These are phyloP conservation scores for Drosophila imparisetae DNA, from an alignment of 2,888 invertebrate species.

Conservation along the genomic window DNA sequence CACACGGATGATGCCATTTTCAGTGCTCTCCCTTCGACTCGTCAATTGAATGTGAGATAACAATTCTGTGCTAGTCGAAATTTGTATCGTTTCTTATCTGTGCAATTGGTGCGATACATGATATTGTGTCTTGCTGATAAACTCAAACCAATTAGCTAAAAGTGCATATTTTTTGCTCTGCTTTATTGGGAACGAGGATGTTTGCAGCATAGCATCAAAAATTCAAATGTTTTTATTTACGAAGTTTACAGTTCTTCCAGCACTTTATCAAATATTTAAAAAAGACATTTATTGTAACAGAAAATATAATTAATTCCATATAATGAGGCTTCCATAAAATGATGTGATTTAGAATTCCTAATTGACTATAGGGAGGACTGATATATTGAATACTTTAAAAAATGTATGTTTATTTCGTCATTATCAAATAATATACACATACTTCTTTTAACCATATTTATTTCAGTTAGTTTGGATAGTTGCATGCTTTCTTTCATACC, in stretches of 20 bases:
- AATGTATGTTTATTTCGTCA: background rate
- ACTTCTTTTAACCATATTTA: background rate
- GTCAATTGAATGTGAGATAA: slow-evolving; percentile 15
- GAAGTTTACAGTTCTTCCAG: background rate
- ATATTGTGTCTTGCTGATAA: slow-evolving; percentile 52
- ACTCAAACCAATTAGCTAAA: slow-evolving; percentile 48
- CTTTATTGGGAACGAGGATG: slow-evolving; percentile 56
- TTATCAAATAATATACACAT: background rate
- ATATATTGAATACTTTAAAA: background rate
- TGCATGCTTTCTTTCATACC: slow-evolving; percentile 45
- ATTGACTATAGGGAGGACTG: background rate
- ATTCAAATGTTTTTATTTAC: background rate
- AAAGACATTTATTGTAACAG: background rate
- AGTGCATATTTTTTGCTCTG: slow-evolving; percentile 6
- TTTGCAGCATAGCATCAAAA: background rate
- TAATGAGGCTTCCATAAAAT: background rate
- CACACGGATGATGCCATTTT: slow-evolving; percentile 47
- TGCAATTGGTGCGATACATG: slow-evolving; percentile 13
- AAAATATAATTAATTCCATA: background rate
- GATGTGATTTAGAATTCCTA: background rate
- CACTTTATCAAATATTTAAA: background rate
- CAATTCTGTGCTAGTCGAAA: slow-evolving; percentile 4
- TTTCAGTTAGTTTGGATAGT: background rate
- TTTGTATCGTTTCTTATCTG: slow-evolving; percentile 54
- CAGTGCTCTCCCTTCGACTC: background rate